Percentiles rank a stretch among this genome's conserved stretches.
These are phyloP conservation scores for Apamea epomidion DNA, from an alignment of 2,888 invertebrate genomes.

Conservation along the genomic window DNA sequence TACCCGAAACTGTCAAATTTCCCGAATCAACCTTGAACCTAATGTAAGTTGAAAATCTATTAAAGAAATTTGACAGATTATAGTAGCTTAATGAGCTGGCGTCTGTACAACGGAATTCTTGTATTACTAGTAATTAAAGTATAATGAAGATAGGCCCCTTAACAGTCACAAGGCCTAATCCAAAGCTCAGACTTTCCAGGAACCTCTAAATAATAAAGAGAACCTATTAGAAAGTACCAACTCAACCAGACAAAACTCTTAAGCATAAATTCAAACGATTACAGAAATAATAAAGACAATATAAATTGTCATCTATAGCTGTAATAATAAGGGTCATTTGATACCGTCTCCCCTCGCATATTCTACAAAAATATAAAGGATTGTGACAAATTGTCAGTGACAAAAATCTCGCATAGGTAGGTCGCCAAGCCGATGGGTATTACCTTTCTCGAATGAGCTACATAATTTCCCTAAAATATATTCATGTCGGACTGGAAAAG, in stretches of 20 bases:
- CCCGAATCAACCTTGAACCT: too few species aligned
- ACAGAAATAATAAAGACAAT: slow-evolving; percentile 27
- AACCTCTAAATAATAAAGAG: not conserved
- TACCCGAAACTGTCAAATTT: too few species aligned
- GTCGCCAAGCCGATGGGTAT: slow-evolving; percentile 49
- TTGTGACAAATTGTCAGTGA: slow-evolving; percentile 58
- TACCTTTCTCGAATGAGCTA: slow-evolving; percentile 57
- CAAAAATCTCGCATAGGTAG: slow-evolving; percentile 55
- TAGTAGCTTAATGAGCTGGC: too few species aligned
- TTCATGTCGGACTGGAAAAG: slow-evolving; percentile 45
- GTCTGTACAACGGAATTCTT: too few species aligned
- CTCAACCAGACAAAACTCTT: not conserved
- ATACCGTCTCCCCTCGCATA: slow-evolving; percentile 31
- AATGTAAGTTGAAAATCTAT: too few species aligned
- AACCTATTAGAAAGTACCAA: not conserved
- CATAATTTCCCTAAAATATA: slow-evolving; percentile 64
- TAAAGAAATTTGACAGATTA: too few species aligned
- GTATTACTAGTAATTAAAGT: not conserved
- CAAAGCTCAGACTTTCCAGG: not conserved
- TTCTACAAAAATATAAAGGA: slow-evolving; percentile 41
- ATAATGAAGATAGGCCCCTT: not conserved
- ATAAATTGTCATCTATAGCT: slow-evolving; percentile 36
- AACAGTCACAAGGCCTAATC: not conserved
- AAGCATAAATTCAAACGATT: slow-evolving; percentile 1
- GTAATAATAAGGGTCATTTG: slow-evolving; percentile 55